Conservation (phyloP, 2,888 invertebrate genomes). For the Tyria jacobaeae region DNA sequence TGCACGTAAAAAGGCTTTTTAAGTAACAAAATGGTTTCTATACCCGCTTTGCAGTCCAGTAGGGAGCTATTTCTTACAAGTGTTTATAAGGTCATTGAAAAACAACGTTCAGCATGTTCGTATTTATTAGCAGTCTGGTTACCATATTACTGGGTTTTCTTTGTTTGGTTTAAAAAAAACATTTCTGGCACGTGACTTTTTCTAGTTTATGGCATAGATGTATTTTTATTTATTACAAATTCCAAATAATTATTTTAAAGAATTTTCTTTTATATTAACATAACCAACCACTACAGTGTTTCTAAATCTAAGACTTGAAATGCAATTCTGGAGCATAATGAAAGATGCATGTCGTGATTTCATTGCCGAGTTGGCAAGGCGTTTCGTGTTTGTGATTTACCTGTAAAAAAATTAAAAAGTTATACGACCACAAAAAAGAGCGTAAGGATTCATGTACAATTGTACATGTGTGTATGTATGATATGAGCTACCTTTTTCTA, state of each 20-base stretch:
- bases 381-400: conserved; percentile 65
- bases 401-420: conserved; percentile 55
- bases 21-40: background rate
- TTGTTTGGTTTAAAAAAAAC: too few species aligned
- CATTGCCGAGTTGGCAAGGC: conserved; percentile 74
- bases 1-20: background rate
- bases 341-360: conserved; percentile 74
- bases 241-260: background rate
- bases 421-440: too few species aligned
- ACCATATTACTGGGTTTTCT: too few species aligned
- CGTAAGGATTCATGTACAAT: too few species aligned
- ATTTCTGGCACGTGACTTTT: too few species aligned
- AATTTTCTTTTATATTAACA: background rate
- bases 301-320: conserved; percentile 58
- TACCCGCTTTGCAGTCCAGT: background rate
- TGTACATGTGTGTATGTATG: too few species aligned
- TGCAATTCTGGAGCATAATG: conserved; percentile 82
- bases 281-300: background rate
- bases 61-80: background rate
- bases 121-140: too few species aligned
- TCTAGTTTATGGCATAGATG: too few species aligned
- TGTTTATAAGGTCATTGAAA: background rate
- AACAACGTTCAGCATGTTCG: background rate
- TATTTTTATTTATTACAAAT: background rate
- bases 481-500: too few species aligned